phyloP scores from a whole-genome alignment of 2,113 vertebrate species.

The Leucopternis melanops region DNA sequence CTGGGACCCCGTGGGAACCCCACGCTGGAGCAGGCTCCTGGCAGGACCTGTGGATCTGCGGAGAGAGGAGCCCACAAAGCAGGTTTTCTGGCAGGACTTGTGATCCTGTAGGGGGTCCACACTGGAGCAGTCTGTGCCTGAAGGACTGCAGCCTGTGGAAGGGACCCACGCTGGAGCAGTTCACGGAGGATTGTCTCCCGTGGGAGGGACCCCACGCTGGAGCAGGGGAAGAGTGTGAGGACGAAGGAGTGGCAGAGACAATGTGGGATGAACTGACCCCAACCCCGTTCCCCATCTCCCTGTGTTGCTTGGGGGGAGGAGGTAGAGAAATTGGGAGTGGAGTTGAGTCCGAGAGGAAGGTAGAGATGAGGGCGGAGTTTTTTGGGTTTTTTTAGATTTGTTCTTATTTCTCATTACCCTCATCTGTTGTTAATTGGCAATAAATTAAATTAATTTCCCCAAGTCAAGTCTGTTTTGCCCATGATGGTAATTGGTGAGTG shows the following conservation, averaged over 20 bases:
- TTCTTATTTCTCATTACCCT: background rate
- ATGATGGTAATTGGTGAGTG: background rate
- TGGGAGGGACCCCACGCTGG: background rate
- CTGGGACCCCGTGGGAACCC: too few species aligned
- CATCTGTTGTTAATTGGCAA: background rate
- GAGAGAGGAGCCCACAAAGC: too few species aligned
- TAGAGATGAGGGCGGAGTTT: too few species aligned
- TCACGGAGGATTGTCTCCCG: background rate
- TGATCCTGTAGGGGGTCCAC: too few species aligned
- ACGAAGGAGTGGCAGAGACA: background rate
- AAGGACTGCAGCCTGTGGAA: too few species aligned
- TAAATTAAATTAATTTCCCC: background rate
- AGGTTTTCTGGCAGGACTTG: too few species aligned
- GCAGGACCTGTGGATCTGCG: background rate
- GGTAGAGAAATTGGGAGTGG: background rate
- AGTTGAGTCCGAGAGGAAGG: background rate
- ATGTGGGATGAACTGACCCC: fast-evolving
- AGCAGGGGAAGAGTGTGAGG: background rate
- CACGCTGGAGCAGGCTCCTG: background rate
- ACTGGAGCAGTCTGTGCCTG: too few species aligned
- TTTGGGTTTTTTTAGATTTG: background rate
- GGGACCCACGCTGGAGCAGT: background rate
- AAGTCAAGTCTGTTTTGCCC: background rate
- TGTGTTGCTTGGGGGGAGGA: fast-evolving
- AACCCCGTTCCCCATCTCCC: background rate